These are phyloP conservation scores for Helobdella robusta DNA, from an alignment of 2,888 invertebrate genomes.

Conservation along the genomic window DNA sequence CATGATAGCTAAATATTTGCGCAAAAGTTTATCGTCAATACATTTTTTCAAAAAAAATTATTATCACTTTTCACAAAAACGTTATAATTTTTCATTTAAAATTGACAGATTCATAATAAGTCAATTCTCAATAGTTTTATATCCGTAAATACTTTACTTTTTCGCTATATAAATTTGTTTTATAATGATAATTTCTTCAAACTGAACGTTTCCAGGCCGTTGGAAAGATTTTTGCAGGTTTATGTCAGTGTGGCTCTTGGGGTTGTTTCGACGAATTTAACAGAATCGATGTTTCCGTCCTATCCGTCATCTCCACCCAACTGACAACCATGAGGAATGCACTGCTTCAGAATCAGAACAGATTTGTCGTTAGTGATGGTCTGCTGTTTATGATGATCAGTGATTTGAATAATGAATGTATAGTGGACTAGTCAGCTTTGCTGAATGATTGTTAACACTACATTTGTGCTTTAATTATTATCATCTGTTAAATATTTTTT, in stretches of 20 bases:
- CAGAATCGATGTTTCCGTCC: slow-evolving; percentile 78
- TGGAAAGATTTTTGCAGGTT: slow-evolving; percentile 54
- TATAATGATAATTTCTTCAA: too few relatives aligned
- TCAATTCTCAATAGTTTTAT: background rate
- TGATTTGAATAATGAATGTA: background rate
- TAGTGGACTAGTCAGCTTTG: background rate
- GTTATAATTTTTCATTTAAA: too few relatives aligned
- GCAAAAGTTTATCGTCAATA: too few relatives aligned
- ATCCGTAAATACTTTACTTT: too few relatives aligned
- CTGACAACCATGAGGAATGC: slow-evolving; percentile 79
- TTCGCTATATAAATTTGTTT: too few relatives aligned
- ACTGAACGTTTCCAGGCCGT: slow-evolving; percentile 64
- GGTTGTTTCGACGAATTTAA: slow-evolving; percentile 93
- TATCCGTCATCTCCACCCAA: slow-evolving; percentile 85
- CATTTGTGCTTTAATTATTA: too few relatives aligned
- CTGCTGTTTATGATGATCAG: background rate
- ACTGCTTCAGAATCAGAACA: slow-evolving; percentile 59
- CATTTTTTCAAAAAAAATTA: too few relatives aligned
- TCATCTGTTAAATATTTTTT: background rate
- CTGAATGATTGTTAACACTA: background rate
- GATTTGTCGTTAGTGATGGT: background rate
- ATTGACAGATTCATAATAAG: too few relatives aligned
- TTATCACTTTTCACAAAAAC: too few relatives aligned
- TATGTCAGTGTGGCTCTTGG: slow-evolving; percentile 84
- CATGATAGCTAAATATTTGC: background rate